These are phyloP conservation scores for Catocala sponsa DNA, from an alignment of 2,888 invertebrate genomes.

Conservation along the genomic window DNA sequence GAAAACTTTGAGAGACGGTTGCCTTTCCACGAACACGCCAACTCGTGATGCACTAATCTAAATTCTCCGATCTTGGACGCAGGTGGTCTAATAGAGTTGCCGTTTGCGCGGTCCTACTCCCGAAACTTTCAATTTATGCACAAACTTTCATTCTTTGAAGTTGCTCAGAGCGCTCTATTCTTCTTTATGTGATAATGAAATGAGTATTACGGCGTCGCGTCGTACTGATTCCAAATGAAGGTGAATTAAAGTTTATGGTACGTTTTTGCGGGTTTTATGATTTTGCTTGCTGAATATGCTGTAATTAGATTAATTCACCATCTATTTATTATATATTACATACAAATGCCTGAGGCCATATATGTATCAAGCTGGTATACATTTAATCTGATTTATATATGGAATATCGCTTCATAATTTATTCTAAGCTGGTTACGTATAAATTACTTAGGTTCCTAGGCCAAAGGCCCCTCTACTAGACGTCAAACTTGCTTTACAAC, in stretches of 20 bases:
- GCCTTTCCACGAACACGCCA: slow-evolving; percentile 55
- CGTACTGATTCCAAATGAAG: slow-evolving; percentile 24
- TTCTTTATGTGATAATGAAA: slow-evolving; percentile 48
- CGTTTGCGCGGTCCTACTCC: slow-evolving; percentile 59
- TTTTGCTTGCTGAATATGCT: not conserved
- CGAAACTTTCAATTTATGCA: slow-evolving; percentile 72
- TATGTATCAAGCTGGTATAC: too few species aligned
- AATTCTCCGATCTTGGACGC: slow-evolving; percentile 72
- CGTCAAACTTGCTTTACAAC: slow-evolving; percentile 24
- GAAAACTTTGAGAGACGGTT: slow-evolving; percentile 72
- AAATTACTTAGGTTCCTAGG: slow-evolving; percentile 8
- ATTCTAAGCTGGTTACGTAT: not conserved
- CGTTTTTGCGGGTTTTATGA: slow-evolving; percentile 3
- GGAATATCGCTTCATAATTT: not conserved
- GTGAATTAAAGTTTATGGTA: slow-evolving; percentile 19
- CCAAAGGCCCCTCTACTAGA: slow-evolving; percentile 22
- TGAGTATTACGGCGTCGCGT: slow-evolving; percentile 34
- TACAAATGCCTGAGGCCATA: too few species aligned
- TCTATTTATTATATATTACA: too few species aligned
- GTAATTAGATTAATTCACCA: too few species aligned
- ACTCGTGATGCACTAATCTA: slow-evolving; percentile 79
- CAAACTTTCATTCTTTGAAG: slow-evolving; percentile 61
- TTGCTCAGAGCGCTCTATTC: slow-evolving; percentile 43
- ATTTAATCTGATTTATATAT: too few species aligned
- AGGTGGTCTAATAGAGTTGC: slow-evolving; percentile 75